Evolutionary conservation across 1,140 invertebrate species (phyloP), one percentile per base, ranked within the genome.

Genomic region (Tachypleus tridentatus): DNA sequence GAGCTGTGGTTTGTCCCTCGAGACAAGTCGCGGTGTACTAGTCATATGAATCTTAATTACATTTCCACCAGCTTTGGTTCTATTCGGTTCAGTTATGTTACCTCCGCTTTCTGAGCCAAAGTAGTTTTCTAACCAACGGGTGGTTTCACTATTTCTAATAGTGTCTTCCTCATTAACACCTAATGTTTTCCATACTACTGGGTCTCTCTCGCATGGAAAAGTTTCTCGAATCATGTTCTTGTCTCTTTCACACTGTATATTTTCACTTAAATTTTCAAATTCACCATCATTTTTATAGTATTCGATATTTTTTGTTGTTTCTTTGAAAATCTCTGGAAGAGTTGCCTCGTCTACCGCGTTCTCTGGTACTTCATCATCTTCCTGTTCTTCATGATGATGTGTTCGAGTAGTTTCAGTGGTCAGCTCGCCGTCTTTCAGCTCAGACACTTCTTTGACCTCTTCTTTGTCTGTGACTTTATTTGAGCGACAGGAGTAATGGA

Each of bases 111-210:
- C 89, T 74, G 88, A 91, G 54, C 90, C 90, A 72, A 93, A 93
- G 73, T 93, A 90, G 71, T 86, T 86, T 68, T 92, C 89, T 10
- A 92, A 78, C 89, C 88, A 96, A 76, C 87, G 91, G 69, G 85
- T 88, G 0, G 88, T 95, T 29, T 29, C 29, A 29, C 29, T 29
- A 0, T 29, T 29, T 29, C 29, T 29, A 29, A 29, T 29, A 29
- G 29, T 29, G 29, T 29, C 29, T 29, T 29, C 29, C 29, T 29
- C 29, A 29, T 29, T 29, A 29, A 29, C 29, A 29, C 29, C 29
- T 29, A 29, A 29, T 29, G 29, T 29, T 29, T 29, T 29, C 29
- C 29, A 29, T 29, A 29, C 29, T 29, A 29, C 29, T 29, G 0
- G 29, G 29, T 29, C 29, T 29, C 29, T 29, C 2, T 2, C 29